phyloP scores from a whole-genome alignment of 2,797 vertebrate species.

The Brachymystax lenok region DNA sequence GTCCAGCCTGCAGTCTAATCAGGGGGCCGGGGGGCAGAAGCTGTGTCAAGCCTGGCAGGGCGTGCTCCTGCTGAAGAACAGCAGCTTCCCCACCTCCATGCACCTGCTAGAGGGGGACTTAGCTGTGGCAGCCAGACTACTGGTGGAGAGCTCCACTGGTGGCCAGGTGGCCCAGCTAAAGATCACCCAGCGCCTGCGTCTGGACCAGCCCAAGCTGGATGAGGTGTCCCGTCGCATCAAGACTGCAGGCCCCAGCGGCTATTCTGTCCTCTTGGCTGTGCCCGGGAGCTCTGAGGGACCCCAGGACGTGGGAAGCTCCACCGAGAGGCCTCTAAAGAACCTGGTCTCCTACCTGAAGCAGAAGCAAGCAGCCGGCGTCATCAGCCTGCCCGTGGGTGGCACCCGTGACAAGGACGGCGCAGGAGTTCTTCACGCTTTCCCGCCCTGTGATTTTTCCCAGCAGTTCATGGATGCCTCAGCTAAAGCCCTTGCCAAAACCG shows the following conservation, averaged over 20 bases:
- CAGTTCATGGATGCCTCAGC: constrained; percentile 97
- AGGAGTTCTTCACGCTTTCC: constrained; percentile 97
- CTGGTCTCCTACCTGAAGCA: constrained; percentile 98
- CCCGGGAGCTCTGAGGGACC: constrained; percentile 80
- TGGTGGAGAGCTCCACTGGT: constrained; percentile 82
- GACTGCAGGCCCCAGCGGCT: constrained; percentile 87
- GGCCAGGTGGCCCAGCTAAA: constrained; percentile 91
- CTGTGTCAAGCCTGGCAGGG: constrained; percentile 93
- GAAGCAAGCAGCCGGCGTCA: constrained; percentile 98
- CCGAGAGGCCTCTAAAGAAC: constrained; percentile 95
- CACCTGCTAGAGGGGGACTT: constrained; percentile 93
- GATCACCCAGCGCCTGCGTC: constrained; percentile 95
- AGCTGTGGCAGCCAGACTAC: constrained; percentile 83
- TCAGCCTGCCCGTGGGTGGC: constrained; percentile 95
- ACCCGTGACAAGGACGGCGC: constrained; percentile 93
- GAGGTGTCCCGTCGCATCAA: constrained; percentile 97
- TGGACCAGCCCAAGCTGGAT: constrained; percentile 96
- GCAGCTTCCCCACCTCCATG: constrained; percentile 96
- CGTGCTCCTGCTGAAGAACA: constrained; percentile 95
- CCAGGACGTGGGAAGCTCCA: constrained; percentile 79
- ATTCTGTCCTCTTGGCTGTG: constrained; percentile 89
- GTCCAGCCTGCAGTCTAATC: constrained; percentile 59
- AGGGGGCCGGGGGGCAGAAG: constrained; percentile 67
- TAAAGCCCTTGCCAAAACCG: constrained; percentile 95
- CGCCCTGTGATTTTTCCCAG: constrained; percentile 97